These are phyloP conservation scores for Anoplius nigerrimus DNA, from an alignment of 2,888 invertebrate genomes.

Conservation along the genomic window DNA sequence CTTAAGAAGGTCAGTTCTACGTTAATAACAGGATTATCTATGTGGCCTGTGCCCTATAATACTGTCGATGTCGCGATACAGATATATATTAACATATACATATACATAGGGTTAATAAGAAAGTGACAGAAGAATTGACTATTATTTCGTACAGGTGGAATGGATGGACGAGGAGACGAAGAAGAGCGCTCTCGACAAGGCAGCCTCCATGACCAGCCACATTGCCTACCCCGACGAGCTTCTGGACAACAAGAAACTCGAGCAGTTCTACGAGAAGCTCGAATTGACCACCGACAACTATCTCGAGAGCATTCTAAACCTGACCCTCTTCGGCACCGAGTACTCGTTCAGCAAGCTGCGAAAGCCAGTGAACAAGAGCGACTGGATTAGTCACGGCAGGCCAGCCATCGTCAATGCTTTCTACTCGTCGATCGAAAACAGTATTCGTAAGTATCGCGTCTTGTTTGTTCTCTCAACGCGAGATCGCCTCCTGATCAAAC, in stretches of 20 bases:
- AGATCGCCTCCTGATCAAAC: no score
- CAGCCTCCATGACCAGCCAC: conserved; percentile 89
- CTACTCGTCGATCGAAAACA: conserved; percentile 77
- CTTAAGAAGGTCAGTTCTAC: conserved; percentile 79
- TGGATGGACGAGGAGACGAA: conserved; percentile 96
- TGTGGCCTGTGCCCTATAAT: not conserved
- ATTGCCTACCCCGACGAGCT: conserved; percentile 96
- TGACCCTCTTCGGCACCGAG: conserved; percentile 76
- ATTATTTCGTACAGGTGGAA: conserved; percentile 76
- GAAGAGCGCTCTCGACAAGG: conserved; percentile 85
- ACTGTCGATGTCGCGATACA: not conserved
- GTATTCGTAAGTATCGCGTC: conserved; percentile 75
- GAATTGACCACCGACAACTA: conserved; percentile 74
- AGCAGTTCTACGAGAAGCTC: conserved; percentile 83
- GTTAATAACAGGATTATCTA: not conserved
- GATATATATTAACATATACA: no score
- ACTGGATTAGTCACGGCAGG: conserved; percentile 76
- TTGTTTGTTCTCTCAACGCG: not conserved
- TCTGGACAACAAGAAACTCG: conserved; percentile 86
- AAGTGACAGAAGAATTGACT: not conserved
- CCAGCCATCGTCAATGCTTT: conserved; percentile 78
- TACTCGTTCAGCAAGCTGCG: conserved; percentile 76
- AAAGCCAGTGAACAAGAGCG: conserved; percentile 76
- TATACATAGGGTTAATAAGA: no score
- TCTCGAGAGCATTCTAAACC: conserved; percentile 75